A percentile compares a stretch with the other conserved stretches of the same genome.
Conservation (phyloP, 92 coral and sea anemone genomes). For the Zoanthus gigantus region DNA sequence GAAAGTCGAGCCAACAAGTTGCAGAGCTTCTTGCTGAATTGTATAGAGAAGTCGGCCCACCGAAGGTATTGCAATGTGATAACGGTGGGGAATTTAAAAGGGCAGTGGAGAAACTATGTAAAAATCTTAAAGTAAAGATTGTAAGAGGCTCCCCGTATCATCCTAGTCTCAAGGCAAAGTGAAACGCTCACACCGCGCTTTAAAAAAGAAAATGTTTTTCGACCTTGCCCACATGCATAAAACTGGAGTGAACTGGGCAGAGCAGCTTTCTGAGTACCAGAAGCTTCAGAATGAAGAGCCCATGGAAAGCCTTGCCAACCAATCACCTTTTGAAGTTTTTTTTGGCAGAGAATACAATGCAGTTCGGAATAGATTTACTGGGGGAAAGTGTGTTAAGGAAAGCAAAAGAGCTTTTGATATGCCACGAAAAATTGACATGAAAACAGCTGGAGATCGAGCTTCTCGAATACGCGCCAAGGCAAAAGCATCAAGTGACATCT, state of each 20-base stretch:
- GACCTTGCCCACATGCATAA: constrained; percentile 36
- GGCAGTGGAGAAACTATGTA: constrained; percentile 51
- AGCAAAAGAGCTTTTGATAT: not conserved
- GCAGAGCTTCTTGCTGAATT: constrained; percentile 1
- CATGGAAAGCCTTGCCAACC: not conserved
- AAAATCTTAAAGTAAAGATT: constrained; percentile 39
- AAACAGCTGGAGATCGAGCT: not conserved
- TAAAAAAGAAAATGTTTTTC: constrained; percentile 49
- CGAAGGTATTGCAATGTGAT: constrained; percentile 63
- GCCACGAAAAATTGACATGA: constrained; percentile 6
- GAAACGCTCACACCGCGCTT: constrained; percentile 54
- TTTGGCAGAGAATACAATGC: constrained; percentile 10
- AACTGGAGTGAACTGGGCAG: constrained; percentile 65
- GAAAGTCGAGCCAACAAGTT: constrained; percentile 49
- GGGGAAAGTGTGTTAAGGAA: not conserved
- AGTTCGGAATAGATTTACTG: no score
- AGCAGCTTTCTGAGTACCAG: constrained; percentile 57
- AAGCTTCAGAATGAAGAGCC: constrained; percentile 21
- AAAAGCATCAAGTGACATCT: not conserved
- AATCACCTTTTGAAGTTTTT: not conserved
- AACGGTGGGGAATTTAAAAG: constrained; percentile 61
- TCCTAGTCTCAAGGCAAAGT: constrained; percentile 67
- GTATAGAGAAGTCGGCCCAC: constrained; percentile 39
- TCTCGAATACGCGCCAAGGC: not conserved
- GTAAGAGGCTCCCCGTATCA: constrained; percentile 37